A percentile compares a stretch with the other conserved stretches of the same genome.
These are phyloP conservation scores for Notodonta dromedarius DNA, from an alignment of 2,888 invertebrate genomes.

Conservation along the genomic window DNA sequence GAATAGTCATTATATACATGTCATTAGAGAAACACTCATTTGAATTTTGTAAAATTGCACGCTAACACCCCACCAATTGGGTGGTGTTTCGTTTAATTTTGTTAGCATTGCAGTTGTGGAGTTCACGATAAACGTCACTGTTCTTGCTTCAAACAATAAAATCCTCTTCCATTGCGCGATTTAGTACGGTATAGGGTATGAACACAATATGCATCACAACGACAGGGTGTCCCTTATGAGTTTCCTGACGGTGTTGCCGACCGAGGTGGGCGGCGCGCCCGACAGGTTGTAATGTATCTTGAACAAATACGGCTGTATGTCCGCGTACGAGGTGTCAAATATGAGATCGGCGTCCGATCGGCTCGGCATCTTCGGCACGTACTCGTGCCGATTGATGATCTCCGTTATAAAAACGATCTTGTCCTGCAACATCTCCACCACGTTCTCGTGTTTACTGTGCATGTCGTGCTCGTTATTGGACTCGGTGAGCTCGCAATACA, in stretches of 20 bases:
- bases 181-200: conserved; percentile 13
- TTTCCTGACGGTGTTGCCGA: conserved; percentile 95
- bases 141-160: conserved; percentile 1
- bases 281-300: conserved; percentile 94
- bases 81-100: not conserved
- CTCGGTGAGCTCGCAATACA: conserved; percentile 94
- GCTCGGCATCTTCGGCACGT: conserved; percentile 97
- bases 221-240: conserved; percentile 94
- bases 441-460: conserved; percentile 93
- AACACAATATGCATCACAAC: conserved; percentile 82
- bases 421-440: conserved; percentile 94
- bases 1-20: conserved; percentile 7
- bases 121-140: not conserved
- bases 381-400: conserved; percentile 97
- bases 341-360: conserved; percentile 96
- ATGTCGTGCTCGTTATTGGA: conserved; percentile 94
- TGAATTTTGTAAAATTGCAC: not conserved
- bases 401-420: conserved; percentile 97
- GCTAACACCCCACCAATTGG: not conserved
- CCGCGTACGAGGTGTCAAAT: conserved; percentile 96
- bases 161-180: conserved; percentile 16
- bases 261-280: conserved; percentile 90
- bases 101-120: not conserved
- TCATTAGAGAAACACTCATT: not conserved
- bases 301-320: conserved; percentile 98